These are phyloP conservation scores for Gryllus longicercus DNA, from an alignment of 2,888 invertebrate genomes.

Conservation along the genomic window DNA sequence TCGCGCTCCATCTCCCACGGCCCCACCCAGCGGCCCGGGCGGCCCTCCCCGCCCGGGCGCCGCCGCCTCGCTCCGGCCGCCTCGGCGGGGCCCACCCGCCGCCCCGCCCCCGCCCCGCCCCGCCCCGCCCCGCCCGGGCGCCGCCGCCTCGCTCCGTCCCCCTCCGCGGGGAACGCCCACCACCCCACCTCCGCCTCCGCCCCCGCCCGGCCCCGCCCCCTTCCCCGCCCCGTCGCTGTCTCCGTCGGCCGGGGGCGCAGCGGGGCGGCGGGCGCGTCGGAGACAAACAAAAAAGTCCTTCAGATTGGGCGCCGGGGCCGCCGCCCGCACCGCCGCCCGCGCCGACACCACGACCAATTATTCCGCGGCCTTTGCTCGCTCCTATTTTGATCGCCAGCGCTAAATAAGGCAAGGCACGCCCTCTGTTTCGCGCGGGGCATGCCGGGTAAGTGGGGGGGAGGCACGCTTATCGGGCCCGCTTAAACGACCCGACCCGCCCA, in stretches of 20 bases:
- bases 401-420: constrained; percentile 30
- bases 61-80: no score
- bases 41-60: no score
- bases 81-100: no score
- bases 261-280: background rate
- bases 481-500: constrained; percentile 29
- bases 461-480: constrained; percentile 27
- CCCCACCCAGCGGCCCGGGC: no score
- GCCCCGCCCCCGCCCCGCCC: no score
- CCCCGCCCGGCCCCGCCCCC: background rate
- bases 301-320: constrained; percentile 67
- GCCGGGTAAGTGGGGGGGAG: constrained; percentile 22
- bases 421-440: constrained; percentile 18
- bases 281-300: constrained; percentile 45
- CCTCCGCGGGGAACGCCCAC: background rate
- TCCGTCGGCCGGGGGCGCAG: background rate
- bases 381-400: constrained; percentile 30
- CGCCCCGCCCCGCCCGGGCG: background rate
- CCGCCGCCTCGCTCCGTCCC: background rate
- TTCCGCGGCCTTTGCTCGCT: constrained; percentile 20
- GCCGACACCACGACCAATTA: constrained; percentile 21
- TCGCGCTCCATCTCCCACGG: no score
- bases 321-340: constrained; percentile 57
- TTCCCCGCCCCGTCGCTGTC: background rate
- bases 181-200: background rate